Evolutionary conservation across 1,140 invertebrate genomes (phyloP), one percentile per base, ranked within the genome.

Genomic region (Lepidotrigona ventralis): DNA sequence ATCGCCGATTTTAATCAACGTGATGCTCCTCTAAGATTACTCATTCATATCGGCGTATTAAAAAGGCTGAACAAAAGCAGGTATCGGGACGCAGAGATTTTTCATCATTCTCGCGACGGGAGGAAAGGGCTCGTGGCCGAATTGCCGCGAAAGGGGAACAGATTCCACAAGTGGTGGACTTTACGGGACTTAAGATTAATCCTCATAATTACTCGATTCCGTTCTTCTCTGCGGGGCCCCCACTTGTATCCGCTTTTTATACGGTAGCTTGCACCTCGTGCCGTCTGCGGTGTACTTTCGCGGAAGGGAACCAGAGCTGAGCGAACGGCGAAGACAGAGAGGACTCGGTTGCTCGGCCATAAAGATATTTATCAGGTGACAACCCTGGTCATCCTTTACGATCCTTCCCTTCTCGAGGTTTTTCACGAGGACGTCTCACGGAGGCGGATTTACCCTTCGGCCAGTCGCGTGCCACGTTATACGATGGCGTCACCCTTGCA

Each of bases 151-250:
- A 78, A 82, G 75, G 85, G 79, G 75, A 84, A 85, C 83, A 82
- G 86, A 86, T 91, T 94, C 92, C 84, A 94, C 93, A 94, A 94
- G 93, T 94, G 93, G 93, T 91, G 92, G 93, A 93, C 93, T 94
- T 94, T 93, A 93, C 91, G 90, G 91, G 93, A 92, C 90, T 94
- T 94, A 93, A 92, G 91, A 93, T 93, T 94, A 93, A 94, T 94
- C 92, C 93, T 90, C 91, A 92, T 93, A 94, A 94, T 94, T 93
- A 94, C 91, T 85, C 90, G 80, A 88, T 88, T 76, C 82, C 86
- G 83, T 91, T 91, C 86, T 86, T 86, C 83, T 83, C 74, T 29
- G 39, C 68, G 33, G 79, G 84, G 85, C 85, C 60, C 88, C 85
- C 51, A 6, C 12, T 54, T 71, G 68, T 64, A 33, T 66, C 80